Evolutionary conservation across 1,140 invertebrate genomes (phyloP).

Genomic region (Hycleus phaleratus): DNA sequence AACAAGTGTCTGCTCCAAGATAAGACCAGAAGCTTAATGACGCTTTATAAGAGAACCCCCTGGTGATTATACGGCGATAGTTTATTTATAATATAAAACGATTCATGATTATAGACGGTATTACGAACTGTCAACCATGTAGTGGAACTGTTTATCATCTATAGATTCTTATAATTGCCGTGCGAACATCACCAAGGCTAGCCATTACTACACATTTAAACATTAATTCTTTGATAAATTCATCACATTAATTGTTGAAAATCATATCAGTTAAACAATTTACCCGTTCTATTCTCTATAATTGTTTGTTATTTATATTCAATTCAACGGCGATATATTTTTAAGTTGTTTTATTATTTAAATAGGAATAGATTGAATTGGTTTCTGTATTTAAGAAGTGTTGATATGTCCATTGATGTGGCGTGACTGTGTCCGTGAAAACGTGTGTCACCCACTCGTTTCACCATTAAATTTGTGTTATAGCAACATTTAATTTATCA

Average conservation of each 20-base stretch:
- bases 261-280: neutral
- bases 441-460: conserved; percentile 19
- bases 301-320: too few species aligned
- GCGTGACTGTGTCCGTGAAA: conserved; percentile 4
- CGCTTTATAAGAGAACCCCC: conserved; percentile 9
- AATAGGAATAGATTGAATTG: too few species aligned
- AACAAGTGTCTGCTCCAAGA: too few species aligned
- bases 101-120: conserved; percentile 11
- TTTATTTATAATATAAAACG: conserved; percentile 6
- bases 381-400: too few species aligned
- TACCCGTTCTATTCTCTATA: too few species aligned
- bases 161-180: conserved; percentile 20
- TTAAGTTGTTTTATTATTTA: too few species aligned
- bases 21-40: conserved; percentile 13
- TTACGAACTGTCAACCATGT: conserved; percentile 18
- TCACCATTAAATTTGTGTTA: conserved; percentile 26
- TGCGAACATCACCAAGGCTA: conserved; percentile 18
- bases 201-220: conserved; percentile 8
- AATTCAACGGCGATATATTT: too few species aligned
- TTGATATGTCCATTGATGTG: conserved; percentile 8
- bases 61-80: conserved; percentile 11
- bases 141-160: conserved; percentile 17
- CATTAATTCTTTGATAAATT: conserved; percentile 5
- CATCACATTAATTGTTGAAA: conserved; percentile 1
- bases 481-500: conserved; percentile 26